These are phyloP conservation scores for Heliocidaris erythrogramma DNA, from an alignment of 35 echinoderm and acorn worm species.

Conservation along the genomic window DNA sequence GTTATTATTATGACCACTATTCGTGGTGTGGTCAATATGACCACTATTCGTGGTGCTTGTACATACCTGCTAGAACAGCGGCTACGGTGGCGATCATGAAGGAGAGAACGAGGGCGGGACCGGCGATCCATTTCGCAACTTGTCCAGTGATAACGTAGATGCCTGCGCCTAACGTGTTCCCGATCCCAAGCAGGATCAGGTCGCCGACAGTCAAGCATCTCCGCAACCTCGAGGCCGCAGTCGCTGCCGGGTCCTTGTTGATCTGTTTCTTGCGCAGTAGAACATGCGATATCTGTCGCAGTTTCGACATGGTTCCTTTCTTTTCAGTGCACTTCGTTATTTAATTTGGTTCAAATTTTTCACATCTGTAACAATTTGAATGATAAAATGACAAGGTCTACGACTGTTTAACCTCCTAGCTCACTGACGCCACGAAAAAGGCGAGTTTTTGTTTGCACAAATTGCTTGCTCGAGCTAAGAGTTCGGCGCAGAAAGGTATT, in stretches of 20 bases:
- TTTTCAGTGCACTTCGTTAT: too few species aligned
- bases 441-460: background rate
- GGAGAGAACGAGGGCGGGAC: slow-evolving; percentile 74
- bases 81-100: slow-evolving; percentile 80
- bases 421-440: background rate
- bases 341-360: background rate
- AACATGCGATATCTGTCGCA: background rate
- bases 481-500: background rate
- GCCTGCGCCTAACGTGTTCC: slow-evolving; percentile 84
- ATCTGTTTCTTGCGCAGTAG: slow-evolving; percentile 70
- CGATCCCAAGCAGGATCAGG: slow-evolving; percentile 75
- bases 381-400: background rate
- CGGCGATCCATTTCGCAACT: slow-evolving; percentile 68
- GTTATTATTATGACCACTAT: too few species aligned
- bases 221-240: slow-evolving; percentile 51
- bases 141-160: slow-evolving; percentile 89
- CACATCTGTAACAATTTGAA: background rate
- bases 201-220: slow-evolving; percentile 71
- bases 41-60: too few species aligned
- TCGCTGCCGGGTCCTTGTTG: background rate
- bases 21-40: too few species aligned
- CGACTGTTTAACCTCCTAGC: background rate
- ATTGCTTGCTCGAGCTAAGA: background rate
- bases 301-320: background rate
- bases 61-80: slow-evolving; percentile 58